Evolutionary conservation across 2,113 vertebrate genomes (phyloP).

Genomic region (Grammomys surdaster): DNA sequence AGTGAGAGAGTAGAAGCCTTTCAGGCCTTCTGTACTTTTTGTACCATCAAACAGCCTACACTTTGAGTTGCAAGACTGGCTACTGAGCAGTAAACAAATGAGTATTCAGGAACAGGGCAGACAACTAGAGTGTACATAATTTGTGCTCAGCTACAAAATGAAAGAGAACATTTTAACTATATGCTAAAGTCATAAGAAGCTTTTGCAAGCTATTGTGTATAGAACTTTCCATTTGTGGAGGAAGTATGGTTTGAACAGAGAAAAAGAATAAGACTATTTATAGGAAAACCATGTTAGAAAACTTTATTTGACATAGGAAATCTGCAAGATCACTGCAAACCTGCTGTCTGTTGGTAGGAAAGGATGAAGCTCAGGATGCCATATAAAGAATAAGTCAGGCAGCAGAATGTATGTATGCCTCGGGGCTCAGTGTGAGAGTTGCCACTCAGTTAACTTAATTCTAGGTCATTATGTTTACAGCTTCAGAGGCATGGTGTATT

Average conservation of each 20-base stretch:
- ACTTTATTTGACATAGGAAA: background rate
- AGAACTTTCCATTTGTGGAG: background rate
- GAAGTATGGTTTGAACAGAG: background rate
- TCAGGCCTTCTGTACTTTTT: background rate
- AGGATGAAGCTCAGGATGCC: background rate
- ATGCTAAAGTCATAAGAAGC: background rate
- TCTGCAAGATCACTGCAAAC: background rate
- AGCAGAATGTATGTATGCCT: background rate
- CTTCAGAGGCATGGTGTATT: background rate
- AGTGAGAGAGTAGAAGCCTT: background rate
- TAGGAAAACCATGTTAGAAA: constrained; percentile 43
- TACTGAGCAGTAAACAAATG: constrained; percentile 1
- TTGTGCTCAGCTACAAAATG: background rate
- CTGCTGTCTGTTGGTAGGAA: background rate
- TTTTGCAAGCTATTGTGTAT: background rate
- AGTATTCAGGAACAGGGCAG: background rate
- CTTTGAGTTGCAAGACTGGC: background rate
- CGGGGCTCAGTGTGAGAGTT: background rate
- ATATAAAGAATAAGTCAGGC: background rate
- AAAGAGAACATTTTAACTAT: background rate
- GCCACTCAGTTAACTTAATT: constrained; percentile 45
- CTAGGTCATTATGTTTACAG: constrained; percentile 37
- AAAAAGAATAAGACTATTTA: constrained; percentile 14
- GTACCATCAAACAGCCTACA: constrained; percentile 18
- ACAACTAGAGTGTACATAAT: background rate